A percentile compares a stretch with the other conserved stretches of the same genome.
These are phyloP conservation scores for Asbolus verrucosus DNA, from an alignment of 1,140 invertebrate species.

Conservation along the genomic window DNA sequence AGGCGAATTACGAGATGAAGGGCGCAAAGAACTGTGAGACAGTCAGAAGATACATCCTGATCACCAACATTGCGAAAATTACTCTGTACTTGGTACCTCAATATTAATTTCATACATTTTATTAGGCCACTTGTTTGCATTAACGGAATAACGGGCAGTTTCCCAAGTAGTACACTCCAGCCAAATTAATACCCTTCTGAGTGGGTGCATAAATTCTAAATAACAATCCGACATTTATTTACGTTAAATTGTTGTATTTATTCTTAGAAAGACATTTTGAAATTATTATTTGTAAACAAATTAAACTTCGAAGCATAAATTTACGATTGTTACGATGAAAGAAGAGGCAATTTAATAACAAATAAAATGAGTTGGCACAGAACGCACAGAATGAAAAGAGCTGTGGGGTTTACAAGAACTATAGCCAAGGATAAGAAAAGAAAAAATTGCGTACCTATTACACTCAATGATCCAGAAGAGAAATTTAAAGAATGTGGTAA, in stretches of 20 bases:
- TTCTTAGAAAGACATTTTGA: background rate
- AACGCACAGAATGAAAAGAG: background rate
- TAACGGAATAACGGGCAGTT: conserved; percentile 12
- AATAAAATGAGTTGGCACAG: background rate
- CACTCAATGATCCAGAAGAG: no score
- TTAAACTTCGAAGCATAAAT: background rate
- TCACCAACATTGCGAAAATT: background rate
- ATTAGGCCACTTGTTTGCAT: conserved; percentile 23
- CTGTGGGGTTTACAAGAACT: background rate
- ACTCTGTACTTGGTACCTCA: background rate
- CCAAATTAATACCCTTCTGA: conserved; percentile 24
- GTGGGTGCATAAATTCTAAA: conserved; percentile 16
- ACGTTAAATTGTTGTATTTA: conserved; percentile 13
- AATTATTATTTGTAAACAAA: conserved; percentile 8
- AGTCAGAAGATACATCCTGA: background rate
- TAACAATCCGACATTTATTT: background rate
- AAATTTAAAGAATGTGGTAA: no score
- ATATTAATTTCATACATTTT: conserved; percentile 16
- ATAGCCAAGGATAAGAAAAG: no score
- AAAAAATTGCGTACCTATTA: no score
- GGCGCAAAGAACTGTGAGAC: conserved; percentile 2
- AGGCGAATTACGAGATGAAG: conserved; percentile 1
- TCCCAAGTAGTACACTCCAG: conserved; percentile 7
- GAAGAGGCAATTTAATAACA: background rate
- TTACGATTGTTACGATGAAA: background rate